Evolutionary conservation across 2,888 invertebrate genomes (phyloP).

Genomic region (Bimastos eiseni): DNA sequence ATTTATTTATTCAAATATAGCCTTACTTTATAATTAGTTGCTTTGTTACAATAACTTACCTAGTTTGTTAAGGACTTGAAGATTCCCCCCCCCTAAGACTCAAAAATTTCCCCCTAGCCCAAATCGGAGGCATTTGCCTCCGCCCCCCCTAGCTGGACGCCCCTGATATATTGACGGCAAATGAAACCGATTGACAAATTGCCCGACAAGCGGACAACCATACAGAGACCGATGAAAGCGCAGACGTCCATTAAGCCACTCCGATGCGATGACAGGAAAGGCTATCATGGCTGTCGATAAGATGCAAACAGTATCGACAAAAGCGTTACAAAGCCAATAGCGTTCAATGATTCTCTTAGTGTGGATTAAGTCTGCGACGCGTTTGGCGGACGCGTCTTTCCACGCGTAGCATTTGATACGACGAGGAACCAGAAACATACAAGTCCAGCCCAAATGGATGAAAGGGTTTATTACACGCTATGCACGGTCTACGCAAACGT

Average conservation of each 20-base stretch:
- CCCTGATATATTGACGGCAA: neutral
- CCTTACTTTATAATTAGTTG: no score
- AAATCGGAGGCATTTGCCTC: no score
- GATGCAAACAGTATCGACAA: constrained; percentile 13
- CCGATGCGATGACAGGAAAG: neutral
- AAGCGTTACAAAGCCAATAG: neutral
- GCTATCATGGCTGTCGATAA: neutral
- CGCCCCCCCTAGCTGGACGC: no score
- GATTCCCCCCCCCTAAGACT: no score
- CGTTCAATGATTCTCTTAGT: neutral
- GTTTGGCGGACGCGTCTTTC: neutral
- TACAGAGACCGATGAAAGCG: neutral
- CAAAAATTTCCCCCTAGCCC: no score
- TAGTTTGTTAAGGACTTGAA: no score
- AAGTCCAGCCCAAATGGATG: neutral
- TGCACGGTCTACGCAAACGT: neutral
- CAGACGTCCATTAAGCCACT: neutral
- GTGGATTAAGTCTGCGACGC: neutral
- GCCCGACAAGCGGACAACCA: neutral
- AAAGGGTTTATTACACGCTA: neutral
- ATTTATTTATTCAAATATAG: no score
- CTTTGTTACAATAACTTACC: no score
- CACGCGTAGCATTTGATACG: neutral
- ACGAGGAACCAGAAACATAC: neutral
- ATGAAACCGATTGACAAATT: neutral